Conservation (phyloP, 2,113 vertebrate species). For the Drymodes brunneopygia region DNA sequence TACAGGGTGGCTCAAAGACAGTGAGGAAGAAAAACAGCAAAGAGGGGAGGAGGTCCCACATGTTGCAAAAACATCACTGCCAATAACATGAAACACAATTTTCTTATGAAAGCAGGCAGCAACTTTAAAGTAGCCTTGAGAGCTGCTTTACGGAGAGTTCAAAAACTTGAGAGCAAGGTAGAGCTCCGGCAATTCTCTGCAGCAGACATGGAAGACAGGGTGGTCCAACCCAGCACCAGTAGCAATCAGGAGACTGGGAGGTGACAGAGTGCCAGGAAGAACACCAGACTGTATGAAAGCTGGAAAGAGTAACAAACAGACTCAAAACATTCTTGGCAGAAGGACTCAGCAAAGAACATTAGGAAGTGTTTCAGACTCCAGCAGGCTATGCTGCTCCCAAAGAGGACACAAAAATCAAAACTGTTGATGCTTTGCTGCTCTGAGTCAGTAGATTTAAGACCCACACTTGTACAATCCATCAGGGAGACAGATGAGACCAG, state of each 20-base stretch:
- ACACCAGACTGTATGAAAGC: background rate
- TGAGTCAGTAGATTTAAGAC: background rate
- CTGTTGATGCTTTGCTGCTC: background rate
- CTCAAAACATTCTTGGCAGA: conserved; percentile 1
- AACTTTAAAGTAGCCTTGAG: background rate
- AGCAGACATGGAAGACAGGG: background rate
- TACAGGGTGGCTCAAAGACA: background rate
- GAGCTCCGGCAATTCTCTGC: background rate
- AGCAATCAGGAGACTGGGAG: background rate
- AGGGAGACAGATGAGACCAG: background rate
- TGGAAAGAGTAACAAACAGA: background rate
- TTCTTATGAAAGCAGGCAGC: background rate
- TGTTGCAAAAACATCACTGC: background rate
- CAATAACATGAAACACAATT: background rate
- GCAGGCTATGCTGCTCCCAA: background rate
- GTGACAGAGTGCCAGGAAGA: conserved; percentile 2
- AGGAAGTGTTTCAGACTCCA: conserved; percentile 38
- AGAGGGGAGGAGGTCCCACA: background rate
- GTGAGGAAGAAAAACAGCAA: background rate
- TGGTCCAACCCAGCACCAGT: background rate
- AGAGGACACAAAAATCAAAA: background rate
- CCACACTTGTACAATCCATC: background rate
- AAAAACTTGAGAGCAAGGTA: background rate
- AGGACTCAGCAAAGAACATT: background rate
- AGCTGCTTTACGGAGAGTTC: no score